Base-by-base conservation (phyloP, 2,888 invertebrate species). In the Melinaea marsaeus region DNA sequence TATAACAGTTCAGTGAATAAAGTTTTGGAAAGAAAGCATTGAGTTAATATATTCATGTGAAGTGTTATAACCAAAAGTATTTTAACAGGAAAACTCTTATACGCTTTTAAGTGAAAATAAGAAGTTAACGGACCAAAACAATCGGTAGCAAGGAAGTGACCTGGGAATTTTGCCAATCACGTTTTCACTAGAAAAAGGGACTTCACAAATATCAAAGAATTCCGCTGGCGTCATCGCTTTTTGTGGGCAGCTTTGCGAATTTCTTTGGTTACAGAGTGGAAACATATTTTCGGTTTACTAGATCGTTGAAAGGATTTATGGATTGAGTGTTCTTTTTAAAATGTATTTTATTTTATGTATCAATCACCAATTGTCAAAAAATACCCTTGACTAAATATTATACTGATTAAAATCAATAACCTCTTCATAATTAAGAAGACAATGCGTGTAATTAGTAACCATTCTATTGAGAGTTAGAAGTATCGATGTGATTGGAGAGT, bases 141-240 rank as follows among this genome's bases (percentile, higher is more conserved):
- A 61, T 60, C 54, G 62, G 62, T 63, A 64, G 64, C 64, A 67
- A 67, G 56, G 62, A 67, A 67, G 55, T 65, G 67, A 67, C 67
- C 67, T 63, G 62, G 64, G 64, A 67, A 59, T 47, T 46, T 58
- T 63, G 67, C 67, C 67, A 67, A 64, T 65, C 56, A 56, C 60
- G 48, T 60, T 60, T 58, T 33, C 51, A 22, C 51, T 9, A 32
- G 9, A 48, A 51, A 51, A 51, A 51, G 32, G 51, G 51, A 51
- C 51, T 51, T 51, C 51, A 51, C 51, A 32, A 51, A 51, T 51
- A 51, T 51, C 51, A 51, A 51, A 51, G 51, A 51, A 51, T 3
- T 51, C 32, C 11, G 51, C 51, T 32, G 32, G 32, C 32, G 51
- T 51, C 51, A 51, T 32, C 51, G 22, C 32, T 51, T 51, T 51